Percentiles rank a stretch among this genome's conserved stretches.
phyloP scores from a whole-genome alignment of 1,140 invertebrate species.

The Trissolcus basalis region DNA sequence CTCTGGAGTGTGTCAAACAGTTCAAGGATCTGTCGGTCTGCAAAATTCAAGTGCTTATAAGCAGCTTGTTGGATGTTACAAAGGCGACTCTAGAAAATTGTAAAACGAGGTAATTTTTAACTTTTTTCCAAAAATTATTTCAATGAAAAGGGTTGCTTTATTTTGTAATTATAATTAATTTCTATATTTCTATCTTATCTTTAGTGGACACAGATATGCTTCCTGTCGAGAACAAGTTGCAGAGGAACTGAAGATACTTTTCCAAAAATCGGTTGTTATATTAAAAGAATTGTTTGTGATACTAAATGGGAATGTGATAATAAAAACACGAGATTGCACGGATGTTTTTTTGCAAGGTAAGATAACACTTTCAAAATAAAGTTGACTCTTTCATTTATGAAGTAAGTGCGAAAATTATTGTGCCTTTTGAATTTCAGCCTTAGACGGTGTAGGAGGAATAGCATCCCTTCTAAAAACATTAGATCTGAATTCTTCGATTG shows the following conservation, averaged over 20 bases:
- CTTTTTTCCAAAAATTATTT: conserved; percentile 1
- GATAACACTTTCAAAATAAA: too few relatives aligned
- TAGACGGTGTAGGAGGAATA: conserved; percentile 61
- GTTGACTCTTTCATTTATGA: conserved; percentile 16
- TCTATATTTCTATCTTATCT: background rate
- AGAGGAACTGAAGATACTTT: conserved; percentile 62
- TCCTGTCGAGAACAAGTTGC: conserved; percentile 48
- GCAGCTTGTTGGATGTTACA: conserved; percentile 54
- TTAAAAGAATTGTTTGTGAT: conserved; percentile 62
- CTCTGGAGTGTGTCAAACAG: conserved; percentile 55
- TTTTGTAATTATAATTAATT: conserved; percentile 18
- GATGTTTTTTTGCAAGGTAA: conserved; percentile 64
- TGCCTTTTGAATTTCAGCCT: conserved; percentile 50
- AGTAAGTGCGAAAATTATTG: background rate
- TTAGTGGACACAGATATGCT: conserved; percentile 59
- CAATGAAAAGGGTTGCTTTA: background rate
- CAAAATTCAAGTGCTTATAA: conserved; percentile 49
- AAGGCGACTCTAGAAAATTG: conserved; percentile 61
- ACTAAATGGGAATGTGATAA: conserved; percentile 60
- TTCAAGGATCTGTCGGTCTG: conserved; percentile 46
- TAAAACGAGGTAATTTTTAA: conserved; percentile 62
- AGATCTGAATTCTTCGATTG: conserved; percentile 65
- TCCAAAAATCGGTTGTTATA: conserved; percentile 61
- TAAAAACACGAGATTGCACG: conserved; percentile 60
- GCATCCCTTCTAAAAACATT: conserved; percentile 60